Percentiles rank a stretch among this genome's conserved stretches.
Conservation (phyloP, 2,113 vertebrate species). For the Oxyura jamaicensis region DNA sequence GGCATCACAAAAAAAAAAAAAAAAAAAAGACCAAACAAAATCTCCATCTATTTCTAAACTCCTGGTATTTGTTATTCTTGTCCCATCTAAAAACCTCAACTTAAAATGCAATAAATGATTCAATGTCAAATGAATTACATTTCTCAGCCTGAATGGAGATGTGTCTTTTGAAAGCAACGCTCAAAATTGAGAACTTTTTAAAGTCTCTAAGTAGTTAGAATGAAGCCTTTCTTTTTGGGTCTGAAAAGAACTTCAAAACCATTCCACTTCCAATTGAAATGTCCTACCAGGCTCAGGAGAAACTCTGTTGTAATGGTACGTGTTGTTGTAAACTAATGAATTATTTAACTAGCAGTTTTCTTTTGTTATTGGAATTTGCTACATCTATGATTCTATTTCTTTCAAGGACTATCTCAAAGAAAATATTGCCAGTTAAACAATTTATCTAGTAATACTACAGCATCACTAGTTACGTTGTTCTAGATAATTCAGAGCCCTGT, state of each 20-base stretch:
- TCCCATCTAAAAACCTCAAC: not conserved
- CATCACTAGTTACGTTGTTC: constrained; percentile 19
- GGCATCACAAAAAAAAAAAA: not conserved
- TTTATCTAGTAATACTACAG: constrained; percentile 14
- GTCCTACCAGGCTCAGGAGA: not conserved
- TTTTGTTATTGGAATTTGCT: not conserved
- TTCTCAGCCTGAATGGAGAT: not conserved
- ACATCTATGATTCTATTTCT: not conserved
- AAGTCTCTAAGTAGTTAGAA: not conserved
- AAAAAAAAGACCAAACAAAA: constrained; percentile 32
- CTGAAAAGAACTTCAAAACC: constrained; percentile 59
- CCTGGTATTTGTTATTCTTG: not conserved
- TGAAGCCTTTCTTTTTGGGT: constrained; percentile 34
- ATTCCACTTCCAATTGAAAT: constrained; percentile 29
- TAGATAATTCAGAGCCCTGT: not conserved
- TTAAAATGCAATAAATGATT: constrained; percentile 9
- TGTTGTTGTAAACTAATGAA: not conserved
- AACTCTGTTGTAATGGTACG: not conserved
- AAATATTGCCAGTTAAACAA: not conserved
- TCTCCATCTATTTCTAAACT: not conserved
- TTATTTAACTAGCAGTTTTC: not conserved
- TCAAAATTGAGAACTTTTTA: not conserved
- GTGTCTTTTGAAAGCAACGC: constrained; percentile 17
- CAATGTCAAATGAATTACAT: constrained; percentile 23
- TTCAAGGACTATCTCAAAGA: not conserved